phyloP scores from a whole-genome alignment of 2,888 invertebrate species.

The Catocala fraxini region DNA sequence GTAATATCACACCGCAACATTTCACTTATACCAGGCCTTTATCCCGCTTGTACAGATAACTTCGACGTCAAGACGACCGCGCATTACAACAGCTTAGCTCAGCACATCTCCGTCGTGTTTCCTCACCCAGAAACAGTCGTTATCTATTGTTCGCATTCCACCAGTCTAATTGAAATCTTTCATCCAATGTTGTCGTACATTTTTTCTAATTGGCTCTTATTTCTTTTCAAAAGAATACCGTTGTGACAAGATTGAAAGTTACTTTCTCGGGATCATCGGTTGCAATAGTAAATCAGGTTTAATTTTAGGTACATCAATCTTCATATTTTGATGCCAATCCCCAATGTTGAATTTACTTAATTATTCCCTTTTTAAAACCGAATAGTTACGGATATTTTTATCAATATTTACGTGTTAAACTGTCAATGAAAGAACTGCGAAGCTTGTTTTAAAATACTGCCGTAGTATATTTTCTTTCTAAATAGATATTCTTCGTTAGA shows the following conservation, averaged over 20 bases:
- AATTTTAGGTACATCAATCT: constrained; percentile 1
- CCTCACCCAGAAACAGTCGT: constrained; percentile 3
- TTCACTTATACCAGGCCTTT: no score
- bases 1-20: no score
- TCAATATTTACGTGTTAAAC: no score
- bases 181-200: constrained; percentile 35
- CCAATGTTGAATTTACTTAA: no score
- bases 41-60: no score
- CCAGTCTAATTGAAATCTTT: constrained; percentile 42
- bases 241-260: constrained; percentile 39
- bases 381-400: no score
- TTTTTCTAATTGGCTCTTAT: constrained; percentile 31
- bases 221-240: constrained; percentile 24
- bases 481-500: no score
- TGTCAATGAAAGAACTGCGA: no score
- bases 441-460: no score
- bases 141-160: constrained; percentile 29
- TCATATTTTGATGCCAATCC: no score
- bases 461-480: no score
- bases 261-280: constrained; percentile 9
- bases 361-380: no score
- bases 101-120: neutral
- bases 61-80: neutral
- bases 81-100: neutral
- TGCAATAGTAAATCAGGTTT: constrained; percentile 34